phyloP scores from a whole-genome alignment of 2,888 invertebrate genomes.

The Diarsia rubi region DNA sequence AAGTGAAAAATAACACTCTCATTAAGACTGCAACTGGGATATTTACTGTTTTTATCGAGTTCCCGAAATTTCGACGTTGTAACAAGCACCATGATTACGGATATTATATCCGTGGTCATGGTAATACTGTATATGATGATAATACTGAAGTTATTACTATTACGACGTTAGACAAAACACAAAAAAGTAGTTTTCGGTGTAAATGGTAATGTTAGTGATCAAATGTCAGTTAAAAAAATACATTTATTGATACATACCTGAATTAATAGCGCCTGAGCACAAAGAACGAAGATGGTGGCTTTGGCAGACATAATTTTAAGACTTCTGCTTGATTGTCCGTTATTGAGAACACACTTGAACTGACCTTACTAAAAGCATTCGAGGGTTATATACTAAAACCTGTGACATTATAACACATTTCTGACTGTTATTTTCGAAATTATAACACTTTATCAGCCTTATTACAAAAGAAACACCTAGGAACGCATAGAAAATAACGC shows the following conservation, averaged over 20 bases:
- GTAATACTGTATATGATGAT: no score
- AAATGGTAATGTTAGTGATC: no score
- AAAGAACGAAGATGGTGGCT: conserved; percentile 25
- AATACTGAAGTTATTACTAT: no score
- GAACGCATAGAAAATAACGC: conserved; percentile 18
- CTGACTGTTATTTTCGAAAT: conserved; percentile 4
- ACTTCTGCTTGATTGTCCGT: not conserved
- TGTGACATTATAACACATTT: conserved; percentile 2
- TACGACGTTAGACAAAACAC: no score
- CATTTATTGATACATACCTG: conserved; percentile 34
- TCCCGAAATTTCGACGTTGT: no score
- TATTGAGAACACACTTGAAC: not conserved
- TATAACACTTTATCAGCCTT: conserved; percentile 6
- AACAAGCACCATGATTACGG: no score
- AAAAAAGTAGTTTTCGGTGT: no score
- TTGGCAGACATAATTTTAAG: conserved; percentile 40
- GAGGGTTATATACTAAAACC: conserved; percentile 24
- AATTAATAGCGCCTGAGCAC: conserved; percentile 48
- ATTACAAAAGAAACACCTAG: conserved; percentile 25
- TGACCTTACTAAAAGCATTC: not conserved
- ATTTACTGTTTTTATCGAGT: no score
- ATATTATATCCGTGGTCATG: no score
- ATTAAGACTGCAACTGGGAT: no score
- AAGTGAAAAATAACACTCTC: no score
- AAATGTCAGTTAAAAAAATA: not conserved